Conservation (phyloP, 2,113 vertebrate genomes). For the Mormyrus iriodes region DNA sequence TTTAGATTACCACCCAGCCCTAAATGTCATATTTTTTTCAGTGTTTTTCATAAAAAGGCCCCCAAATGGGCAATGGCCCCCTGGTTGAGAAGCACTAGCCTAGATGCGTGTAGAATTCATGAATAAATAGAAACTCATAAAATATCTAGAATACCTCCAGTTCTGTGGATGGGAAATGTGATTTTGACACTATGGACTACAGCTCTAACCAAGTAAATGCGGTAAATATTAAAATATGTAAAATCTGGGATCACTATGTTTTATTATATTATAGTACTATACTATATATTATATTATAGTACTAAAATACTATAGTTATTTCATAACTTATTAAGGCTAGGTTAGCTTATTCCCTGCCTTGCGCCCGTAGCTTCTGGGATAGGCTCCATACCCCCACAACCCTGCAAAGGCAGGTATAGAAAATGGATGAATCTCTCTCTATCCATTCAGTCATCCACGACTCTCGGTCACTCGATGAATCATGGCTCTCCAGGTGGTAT, state of each 20-base stretch:
- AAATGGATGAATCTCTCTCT: neutral
- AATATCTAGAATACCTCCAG: neutral
- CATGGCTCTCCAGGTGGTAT: too few species aligned
- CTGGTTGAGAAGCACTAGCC: neutral
- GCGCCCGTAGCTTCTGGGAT: neutral
- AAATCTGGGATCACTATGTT: neutral
- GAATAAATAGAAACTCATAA: neutral
- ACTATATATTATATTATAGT: too few species aligned
- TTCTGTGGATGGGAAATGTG: neutral
- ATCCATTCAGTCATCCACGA: too few species aligned
- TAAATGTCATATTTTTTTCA: neutral
- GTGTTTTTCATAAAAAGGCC: neutral
- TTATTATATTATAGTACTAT: neutral
- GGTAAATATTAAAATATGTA: neutral
- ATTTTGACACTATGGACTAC: neutral
- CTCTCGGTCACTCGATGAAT: too few species aligned
- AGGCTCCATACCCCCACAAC: neutral
- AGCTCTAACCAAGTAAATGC: neutral
- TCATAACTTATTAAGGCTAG: too few species aligned
- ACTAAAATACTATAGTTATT: too few species aligned
- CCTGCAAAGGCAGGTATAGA: neutral
- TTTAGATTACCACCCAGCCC: neutral
- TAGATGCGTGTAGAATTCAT: neutral
- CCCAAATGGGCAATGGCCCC: neutral
- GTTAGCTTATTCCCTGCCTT: neutral